A percentile compares a stretch with the other conserved stretches of the same genome.
phyloP scores from a whole-genome alignment of 2,888 invertebrate species.

The Dryomyza anilis region DNA sequence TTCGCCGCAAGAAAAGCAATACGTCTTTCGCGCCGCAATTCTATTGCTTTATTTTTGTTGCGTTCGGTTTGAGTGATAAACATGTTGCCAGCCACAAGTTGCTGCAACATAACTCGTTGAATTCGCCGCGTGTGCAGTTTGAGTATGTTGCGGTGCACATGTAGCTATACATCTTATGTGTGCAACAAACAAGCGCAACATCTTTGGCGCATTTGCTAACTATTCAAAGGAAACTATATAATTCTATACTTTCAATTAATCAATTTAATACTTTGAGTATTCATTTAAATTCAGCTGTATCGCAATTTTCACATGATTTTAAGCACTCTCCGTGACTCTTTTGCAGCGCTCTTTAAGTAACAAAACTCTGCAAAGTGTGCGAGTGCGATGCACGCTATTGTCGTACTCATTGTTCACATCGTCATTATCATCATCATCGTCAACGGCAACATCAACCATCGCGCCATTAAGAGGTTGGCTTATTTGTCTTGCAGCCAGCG shows the following conservation, averaged over 20 bases:
- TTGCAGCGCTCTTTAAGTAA: background rate
- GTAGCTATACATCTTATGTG: background rate
- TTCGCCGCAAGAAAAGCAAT: conserved; percentile 39
- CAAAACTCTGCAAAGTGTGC: too few relatives aligned
- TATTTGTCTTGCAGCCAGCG: conserved; percentile 59
- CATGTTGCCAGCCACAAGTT: conserved; percentile 30
- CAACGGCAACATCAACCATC: conserved; percentile 1
- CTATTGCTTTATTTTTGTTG: conserved; percentile 23
- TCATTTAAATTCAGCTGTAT: conserved; percentile 10
- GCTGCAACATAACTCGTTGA: background rate
- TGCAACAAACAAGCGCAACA: background rate
- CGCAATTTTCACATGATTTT: conserved; percentile 7
- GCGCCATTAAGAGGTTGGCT: conserved; percentile 57
- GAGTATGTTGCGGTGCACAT: background rate
- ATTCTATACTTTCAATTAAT: background rate
- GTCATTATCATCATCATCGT: too few relatives aligned
- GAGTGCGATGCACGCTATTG: conserved; percentile 25
- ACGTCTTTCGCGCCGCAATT: conserved; percentile 28
- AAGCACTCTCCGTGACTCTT: conserved; percentile 40
- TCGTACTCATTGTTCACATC: conserved; percentile 8
- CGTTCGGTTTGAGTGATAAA: conserved; percentile 24
- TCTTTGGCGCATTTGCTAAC: background rate
- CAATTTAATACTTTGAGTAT: conserved; percentile 9
- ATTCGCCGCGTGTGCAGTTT: too few relatives aligned
- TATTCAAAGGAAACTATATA: background rate